These are phyloP conservation scores for Vicugna pacos DNA, from an alignment of 2,113 vertebrate genomes.

Conservation along the genomic window DNA sequence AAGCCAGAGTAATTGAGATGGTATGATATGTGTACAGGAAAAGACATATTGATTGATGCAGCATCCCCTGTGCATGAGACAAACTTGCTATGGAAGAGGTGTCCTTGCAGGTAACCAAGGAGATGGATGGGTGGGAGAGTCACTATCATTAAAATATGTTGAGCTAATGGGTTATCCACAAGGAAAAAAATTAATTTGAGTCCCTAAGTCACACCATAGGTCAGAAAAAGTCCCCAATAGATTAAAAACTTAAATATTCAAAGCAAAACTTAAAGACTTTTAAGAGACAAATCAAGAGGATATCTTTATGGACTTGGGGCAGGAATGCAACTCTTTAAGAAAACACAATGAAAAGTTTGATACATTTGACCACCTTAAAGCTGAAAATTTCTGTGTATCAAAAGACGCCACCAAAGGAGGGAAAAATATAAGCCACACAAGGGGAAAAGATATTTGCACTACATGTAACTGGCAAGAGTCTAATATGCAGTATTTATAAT, in stretches of 20 bases:
- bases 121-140: neutral
- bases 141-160: neutral
- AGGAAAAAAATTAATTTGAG: neutral
- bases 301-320: neutral
- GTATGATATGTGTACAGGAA: neutral
- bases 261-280: neutral
- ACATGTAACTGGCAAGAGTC: neutral
- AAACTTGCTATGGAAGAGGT: neutral
- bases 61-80: neutral
- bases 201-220: neutral
- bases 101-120: neutral
- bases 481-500: neutral
- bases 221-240: neutral
- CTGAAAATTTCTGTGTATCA: neutral
- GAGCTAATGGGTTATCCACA: neutral
- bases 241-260: neutral
- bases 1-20: neutral
- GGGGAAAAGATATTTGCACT: neutral
- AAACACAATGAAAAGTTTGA: neutral
- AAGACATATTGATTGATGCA: neutral
- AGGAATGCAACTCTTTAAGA: neutral
- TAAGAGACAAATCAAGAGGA: neutral
- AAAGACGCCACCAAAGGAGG: neutral
- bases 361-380: neutral
- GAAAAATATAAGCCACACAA: neutral